Percentiles rank a stretch among this genome's conserved stretches.
Conservation (phyloP, 2,113 vertebrate species). For the Regulus satrapa region DNA sequence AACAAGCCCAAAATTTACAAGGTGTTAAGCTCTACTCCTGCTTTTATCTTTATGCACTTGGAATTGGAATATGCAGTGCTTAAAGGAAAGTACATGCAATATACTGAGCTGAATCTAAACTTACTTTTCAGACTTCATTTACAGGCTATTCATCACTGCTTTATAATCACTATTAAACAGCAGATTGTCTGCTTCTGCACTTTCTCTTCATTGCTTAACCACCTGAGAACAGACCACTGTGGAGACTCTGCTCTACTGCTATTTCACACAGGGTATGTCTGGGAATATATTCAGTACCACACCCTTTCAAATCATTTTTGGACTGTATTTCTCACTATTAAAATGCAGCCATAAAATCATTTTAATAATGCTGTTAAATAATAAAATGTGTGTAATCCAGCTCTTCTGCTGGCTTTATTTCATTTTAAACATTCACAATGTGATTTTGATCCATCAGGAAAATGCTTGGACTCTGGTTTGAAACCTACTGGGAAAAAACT, state of each 20-base stretch:
- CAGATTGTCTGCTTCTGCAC: not conserved
- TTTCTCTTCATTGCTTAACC: not conserved
- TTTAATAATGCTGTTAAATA: not conserved
- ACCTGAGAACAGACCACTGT: not conserved
- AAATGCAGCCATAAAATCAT: not conserved
- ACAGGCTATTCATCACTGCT: not conserved
- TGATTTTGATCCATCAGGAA: not conserved
- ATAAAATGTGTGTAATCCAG: not conserved
- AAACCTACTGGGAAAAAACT: not conserved
- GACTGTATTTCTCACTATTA: not conserved
- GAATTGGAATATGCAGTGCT: not conserved
- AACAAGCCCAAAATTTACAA: not conserved
- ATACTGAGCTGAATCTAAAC: not conserved
- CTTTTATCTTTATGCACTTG: not conserved
- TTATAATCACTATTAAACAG: not conserved
- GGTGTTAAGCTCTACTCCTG: not conserved
- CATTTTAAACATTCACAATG: not conserved
- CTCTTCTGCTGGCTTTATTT: not conserved
- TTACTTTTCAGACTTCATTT: slow-evolving; percentile 6
- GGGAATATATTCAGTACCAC: not conserved
- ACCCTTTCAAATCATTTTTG: not conserved
- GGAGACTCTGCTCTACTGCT: not conserved
- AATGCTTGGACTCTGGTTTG: not conserved
- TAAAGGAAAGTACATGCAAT: not conserved
- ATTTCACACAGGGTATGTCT: not conserved